Evolutionary conservation across 2,113 vertebrate species (phyloP), one percentile per base, ranked within the genome.

Genomic region (Gymnorhina tibicen): DNA sequence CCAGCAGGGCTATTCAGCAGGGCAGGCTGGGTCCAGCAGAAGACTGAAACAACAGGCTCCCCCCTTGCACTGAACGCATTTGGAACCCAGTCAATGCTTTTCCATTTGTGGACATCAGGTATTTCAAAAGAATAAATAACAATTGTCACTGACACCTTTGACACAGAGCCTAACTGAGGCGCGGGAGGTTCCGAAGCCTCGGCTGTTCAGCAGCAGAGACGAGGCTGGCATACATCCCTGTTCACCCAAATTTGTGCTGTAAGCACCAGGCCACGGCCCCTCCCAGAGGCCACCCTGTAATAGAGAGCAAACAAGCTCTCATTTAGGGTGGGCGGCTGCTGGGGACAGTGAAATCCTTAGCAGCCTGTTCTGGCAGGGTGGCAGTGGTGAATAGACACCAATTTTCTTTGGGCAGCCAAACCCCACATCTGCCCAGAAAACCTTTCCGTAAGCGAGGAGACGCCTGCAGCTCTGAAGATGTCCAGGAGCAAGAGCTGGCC

Each of bases 151-250:
- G 1, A 52, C 47, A 67, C 24, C 78, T 91, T 63, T 89, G 68
- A 81, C 6, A 15, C 1, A 41, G 47, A 64, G 55, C 15, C 60
- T 52, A 21, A 64, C 0, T 64, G 60, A 73, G 64, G 68, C 58
- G 84, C 0, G 0, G 60, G 49, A 67, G 66, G 46, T 21, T 83
- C 66, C 63, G 42, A 91, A 79, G 68, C 27, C 50, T 47, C 0
- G 2, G 46, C 37, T 53, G 30, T 4, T 39, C 39, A 60, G 58
- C 37, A 58, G 87, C 82, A 78, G 42, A 30, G 28, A 69, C 28
- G n/a, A 47, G 37, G 72, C 60, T 26, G 26, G 26, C 4, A 0
- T 3, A 11, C 6, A 3, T 10, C 27, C 50, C 7, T 2, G 1
- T 44, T 42, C 9, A 3, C 46, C 49, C 44, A 20, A 56, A 68